phyloP scores from a whole-genome alignment of 2,797 vertebrate genomes.

The Sebastes trivittatus region DNA sequence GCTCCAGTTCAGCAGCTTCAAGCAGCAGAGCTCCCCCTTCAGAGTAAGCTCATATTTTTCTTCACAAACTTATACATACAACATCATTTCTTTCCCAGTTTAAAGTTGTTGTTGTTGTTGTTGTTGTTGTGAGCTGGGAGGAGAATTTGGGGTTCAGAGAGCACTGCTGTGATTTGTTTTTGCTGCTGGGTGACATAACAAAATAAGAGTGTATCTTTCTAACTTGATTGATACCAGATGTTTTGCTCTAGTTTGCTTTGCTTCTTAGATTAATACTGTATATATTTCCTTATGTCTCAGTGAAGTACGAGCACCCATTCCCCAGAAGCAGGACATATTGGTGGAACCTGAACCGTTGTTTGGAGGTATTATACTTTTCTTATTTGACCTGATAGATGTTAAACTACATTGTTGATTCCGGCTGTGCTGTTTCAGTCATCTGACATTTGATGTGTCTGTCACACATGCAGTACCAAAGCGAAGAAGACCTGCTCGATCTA shows the following conservation, averaged over 20 bases:
- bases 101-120: background rate
- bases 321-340: conserved; percentile 98
- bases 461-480: conserved; percentile 90
- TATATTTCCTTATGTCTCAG: conserved; percentile 72
- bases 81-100: background rate
- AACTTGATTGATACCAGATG: background rate
- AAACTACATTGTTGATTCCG: background rate
- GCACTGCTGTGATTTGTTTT: background rate
- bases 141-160: background rate
- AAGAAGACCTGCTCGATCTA: conserved; percentile 95
- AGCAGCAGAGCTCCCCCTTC: conserved; percentile 84
- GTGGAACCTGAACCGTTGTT: conserved; percentile 98
- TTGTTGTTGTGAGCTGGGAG: background rate
- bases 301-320: conserved; percentile 98
- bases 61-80: background rate
- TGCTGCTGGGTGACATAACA: background rate
- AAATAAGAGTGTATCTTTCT: background rate
- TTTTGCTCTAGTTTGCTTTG: background rate
- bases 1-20: conserved; percentile 90
- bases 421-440: background rate
- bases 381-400: background rate
- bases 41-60: conserved; percentile 74
- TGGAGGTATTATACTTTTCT: conserved; percentile 82
- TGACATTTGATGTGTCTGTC: conserved; percentile 5
- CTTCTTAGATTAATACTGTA: background rate